Base-by-base conservation (phyloP, 2,797 vertebrate species). In the Gambusia yucatana region DNA sequence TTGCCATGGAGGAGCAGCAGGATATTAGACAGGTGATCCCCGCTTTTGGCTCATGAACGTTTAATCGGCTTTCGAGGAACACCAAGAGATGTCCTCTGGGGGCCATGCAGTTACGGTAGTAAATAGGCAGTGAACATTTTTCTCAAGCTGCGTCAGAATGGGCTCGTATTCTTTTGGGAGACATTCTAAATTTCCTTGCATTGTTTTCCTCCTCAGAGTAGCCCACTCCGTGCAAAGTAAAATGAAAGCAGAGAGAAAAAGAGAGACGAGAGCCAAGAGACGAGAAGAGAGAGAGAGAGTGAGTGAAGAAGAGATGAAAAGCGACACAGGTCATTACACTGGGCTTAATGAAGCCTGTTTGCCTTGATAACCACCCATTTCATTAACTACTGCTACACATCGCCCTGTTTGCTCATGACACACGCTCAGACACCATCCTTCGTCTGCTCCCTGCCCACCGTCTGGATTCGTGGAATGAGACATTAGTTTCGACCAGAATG, bases 241-340 rank as follows among this genome's bases (percentile, higher is more conserved):
- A 75, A 47, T 48, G 36, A 17, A 55, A 63, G 1, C 16, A 55
- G 71, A 43, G 80, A 76, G 82, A 48, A 6, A 14, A 46, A 46
- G 44, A 20, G 50, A 25, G 50, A 55, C 11, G 52, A 55, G 52
- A 4, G 57, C 28, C 57, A 16, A 59, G 57, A 61, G 57, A 61
- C 1, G 3, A 7, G 39, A 44, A 79, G 39, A 81, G 55, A 69
- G 6, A n/a, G 22, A 55, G 39, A 72, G 73, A 69, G 69, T 43
- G 77, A 71, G 79, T 46, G 67, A 72, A 80, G 73, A 78, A 47
- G 82, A 77, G 77, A 84, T 86, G 78, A 84, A 86, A 85, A 81
- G 89, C 81, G 84, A 88, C 87, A 89, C 88, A 89, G 88, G 91
- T 90, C 91, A 91, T 94, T 94, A 92, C 47, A 61, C 88, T 84